Evolutionary conservation across 2,888 invertebrate species (phyloP).

Genomic region (Zootermopsis nevadensis): DNA sequence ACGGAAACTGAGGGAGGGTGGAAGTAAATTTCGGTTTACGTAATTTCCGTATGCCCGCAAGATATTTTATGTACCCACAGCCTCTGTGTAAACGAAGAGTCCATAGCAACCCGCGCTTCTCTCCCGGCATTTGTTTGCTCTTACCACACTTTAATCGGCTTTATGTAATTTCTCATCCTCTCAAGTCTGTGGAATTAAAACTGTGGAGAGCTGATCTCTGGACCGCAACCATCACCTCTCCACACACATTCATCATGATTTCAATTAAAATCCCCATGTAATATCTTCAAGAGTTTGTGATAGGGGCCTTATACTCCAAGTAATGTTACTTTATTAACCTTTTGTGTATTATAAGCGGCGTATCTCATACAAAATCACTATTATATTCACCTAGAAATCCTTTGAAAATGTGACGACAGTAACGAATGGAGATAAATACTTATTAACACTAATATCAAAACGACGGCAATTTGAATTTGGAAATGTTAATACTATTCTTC

Average conservation of each 20-base stretch:
- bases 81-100: slow-evolving; percentile 36
- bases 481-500: too few relatives aligned
- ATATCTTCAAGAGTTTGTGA: neutral
- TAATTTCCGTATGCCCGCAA: slow-evolving; percentile 13
- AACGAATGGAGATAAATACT: too few relatives aligned
- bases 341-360: too few relatives aligned
- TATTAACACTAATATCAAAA: too few relatives aligned
- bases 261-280: slow-evolving; percentile 26
- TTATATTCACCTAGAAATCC: too few relatives aligned
- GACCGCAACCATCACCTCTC: neutral
- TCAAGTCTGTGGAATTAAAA: slow-evolving; percentile 19
- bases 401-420: too few relatives aligned
- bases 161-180: slow-evolving; percentile 36
- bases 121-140: slow-evolving; percentile 12
- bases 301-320: neutral
- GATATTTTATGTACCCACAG: slow-evolving; percentile 17
- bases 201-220: neutral
- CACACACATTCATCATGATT: slow-evolving; percentile 32
- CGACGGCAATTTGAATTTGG: too few relatives aligned
- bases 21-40: slow-evolving; percentile 12
- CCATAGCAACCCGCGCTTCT: slow-evolving; percentile 10
- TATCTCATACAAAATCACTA: too few relatives aligned
- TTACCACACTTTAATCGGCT: slow-evolving; percentile 32
- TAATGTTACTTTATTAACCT: neutral
- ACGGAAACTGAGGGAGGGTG: neutral